These are phyloP conservation scores for Bugulina stolonifera DNA, from an alignment of 2,888 invertebrate species.

Conservation along the genomic window DNA sequence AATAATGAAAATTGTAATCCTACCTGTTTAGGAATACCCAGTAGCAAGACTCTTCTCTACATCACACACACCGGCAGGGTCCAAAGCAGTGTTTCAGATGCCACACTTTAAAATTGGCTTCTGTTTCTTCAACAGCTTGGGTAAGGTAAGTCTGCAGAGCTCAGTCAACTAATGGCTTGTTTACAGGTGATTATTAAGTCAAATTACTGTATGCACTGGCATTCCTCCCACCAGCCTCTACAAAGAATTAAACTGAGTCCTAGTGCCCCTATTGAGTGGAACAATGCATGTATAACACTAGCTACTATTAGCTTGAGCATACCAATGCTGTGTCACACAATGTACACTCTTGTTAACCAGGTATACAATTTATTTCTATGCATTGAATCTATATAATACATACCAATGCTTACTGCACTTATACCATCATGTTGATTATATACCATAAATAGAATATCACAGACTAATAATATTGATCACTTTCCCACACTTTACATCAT, in stretches of 20 bases:
- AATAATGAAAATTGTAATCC: no score
- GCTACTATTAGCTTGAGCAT: neutral
- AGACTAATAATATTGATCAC: neutral
- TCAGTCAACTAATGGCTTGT: neutral
- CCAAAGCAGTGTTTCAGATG: no score
- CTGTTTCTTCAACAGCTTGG: no score
- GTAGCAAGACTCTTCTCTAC: no score
- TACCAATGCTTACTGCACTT: no score
- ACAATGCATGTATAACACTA: constrained; percentile 23
- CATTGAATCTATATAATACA: no score
- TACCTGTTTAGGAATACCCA: no score
- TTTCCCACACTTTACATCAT: neutral
- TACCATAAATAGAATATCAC: neutral
- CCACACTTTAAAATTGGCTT: no score
- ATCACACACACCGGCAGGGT: no score
- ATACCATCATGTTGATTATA: neutral
- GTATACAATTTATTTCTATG: no score
- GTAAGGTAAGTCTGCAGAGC: no score
- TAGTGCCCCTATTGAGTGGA: neutral
- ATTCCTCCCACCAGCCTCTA: neutral
- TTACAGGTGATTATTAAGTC: neutral
- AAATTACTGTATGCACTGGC: neutral
- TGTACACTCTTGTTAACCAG: neutral
- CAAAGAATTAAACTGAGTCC: neutral
- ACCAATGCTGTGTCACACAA: neutral